phyloP scores from a whole-genome alignment of 2,888 invertebrate genomes.

The Zootermopsis nevadensis region DNA sequence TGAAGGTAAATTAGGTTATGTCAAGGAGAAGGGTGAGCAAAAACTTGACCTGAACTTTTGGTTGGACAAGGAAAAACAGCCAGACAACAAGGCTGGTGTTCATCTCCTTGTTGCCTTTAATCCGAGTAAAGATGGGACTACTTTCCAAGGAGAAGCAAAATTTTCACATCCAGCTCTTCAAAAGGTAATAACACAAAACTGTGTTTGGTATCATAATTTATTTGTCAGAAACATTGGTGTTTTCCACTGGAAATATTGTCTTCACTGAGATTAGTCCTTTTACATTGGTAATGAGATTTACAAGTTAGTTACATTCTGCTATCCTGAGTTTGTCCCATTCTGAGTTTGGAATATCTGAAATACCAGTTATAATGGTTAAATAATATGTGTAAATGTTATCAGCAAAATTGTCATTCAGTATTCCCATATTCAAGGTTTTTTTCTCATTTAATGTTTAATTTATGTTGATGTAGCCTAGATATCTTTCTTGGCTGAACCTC shows the following conservation, averaged over 20 bases:
- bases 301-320: too few relatives aligned
- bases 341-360: too few relatives aligned
- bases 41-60: constrained; percentile 68
- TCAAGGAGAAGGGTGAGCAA: constrained; percentile 13
- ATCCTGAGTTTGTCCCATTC: too few relatives aligned
- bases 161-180: constrained; percentile 76
- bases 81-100: constrained; percentile 60
- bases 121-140: constrained; percentile 67
- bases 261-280: neutral
- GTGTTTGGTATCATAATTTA: neutral
- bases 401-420: too few relatives aligned
- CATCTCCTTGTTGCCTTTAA: neutral
- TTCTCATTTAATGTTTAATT: too few relatives aligned
- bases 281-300: too few relatives aligned
- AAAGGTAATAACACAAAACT: constrained; percentile 62
- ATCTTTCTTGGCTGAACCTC: too few relatives aligned
- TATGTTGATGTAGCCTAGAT: too few relatives aligned
- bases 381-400: too few relatives aligned
- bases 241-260: neutral
- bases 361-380: too few relatives aligned
- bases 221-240: neutral
- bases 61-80: constrained; percentile 77
- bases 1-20: constrained; percentile 33
- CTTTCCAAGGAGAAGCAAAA: constrained; percentile 69
- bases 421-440: too few relatives aligned